These are phyloP conservation scores for Rhinopomastus cyanomelas DNA, from an alignment of 2,113 vertebrate genomes.

Conservation along the genomic window DNA sequence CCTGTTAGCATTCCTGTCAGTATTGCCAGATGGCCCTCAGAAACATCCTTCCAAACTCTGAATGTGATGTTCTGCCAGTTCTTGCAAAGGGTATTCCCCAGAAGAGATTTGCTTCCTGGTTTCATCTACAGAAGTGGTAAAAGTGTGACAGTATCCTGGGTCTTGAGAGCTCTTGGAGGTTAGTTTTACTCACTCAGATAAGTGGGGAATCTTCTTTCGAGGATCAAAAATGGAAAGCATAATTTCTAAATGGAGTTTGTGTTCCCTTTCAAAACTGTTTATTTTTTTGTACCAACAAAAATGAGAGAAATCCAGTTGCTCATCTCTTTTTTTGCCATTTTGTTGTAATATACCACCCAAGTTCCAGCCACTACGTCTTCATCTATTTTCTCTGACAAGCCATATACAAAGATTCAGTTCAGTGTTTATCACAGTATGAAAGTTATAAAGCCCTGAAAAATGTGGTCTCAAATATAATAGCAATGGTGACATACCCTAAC, in stretches of 20 bases:
- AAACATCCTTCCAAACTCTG: neutral
- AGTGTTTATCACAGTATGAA: constrained; percentile 37
- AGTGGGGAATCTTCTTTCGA: neutral
- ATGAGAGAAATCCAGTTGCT: neutral
- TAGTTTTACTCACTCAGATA: neutral
- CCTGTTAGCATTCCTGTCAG: neutral
- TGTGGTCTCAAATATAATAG: constrained; percentile 25
- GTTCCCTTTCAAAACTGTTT: neutral
- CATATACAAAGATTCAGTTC: constrained; percentile 24
- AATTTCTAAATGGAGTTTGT: neutral
- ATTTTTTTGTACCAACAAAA: neutral
- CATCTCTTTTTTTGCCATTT: neutral
- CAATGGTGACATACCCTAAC: constrained; percentile 45
- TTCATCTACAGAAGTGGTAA: neutral
- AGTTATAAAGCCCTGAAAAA: constrained; percentile 54
- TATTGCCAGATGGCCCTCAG: neutral
- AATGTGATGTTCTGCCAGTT: neutral
- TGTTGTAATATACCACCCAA: neutral
- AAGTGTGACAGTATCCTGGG: neutral
- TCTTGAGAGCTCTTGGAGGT: neutral
- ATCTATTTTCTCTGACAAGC: constrained; percentile 53
- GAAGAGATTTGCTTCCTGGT: neutral
- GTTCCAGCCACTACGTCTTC: constrained; percentile 11
- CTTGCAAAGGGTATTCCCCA: neutral
- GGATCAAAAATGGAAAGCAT: neutral